phyloP scores from a whole-genome alignment of 2,888 invertebrate genomes.

The Mimumesa dahlbomi region DNA sequence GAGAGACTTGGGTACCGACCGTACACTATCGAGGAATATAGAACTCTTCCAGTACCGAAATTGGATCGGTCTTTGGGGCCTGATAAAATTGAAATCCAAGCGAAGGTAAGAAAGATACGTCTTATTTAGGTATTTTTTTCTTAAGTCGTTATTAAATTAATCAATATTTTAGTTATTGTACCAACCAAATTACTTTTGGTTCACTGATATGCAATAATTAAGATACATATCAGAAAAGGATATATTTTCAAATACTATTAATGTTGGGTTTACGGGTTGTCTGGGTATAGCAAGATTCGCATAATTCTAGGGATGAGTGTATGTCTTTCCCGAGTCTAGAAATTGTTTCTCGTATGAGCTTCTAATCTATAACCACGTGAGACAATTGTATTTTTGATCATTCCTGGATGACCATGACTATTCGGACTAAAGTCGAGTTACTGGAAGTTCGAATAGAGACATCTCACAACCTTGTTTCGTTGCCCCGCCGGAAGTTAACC shows the following conservation, averaged over 20 bases:
- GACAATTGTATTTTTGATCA: slow-evolving; percentile 22
- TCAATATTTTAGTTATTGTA: not conserved
- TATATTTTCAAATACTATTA: too few species aligned
- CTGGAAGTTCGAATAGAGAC: slow-evolving; percentile 40
- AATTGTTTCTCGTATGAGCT: too few species aligned
- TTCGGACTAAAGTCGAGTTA: slow-evolving; percentile 28
- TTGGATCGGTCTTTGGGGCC: slow-evolving; percentile 72
- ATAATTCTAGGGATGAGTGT: too few species aligned
- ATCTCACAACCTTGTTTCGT: slow-evolving; percentile 44
- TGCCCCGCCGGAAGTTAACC: slow-evolving; percentile 45
- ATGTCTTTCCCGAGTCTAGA: too few species aligned
- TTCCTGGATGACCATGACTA: slow-evolving; percentile 20
- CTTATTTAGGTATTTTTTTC: not conserved
- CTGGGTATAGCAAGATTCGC: too few species aligned
- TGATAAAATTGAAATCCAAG: slow-evolving; percentile 62
- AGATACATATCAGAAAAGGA: too few species aligned
- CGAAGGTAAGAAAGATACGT: slow-evolving; percentile 59
- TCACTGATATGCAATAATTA: too few species aligned
- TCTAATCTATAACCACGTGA: too few species aligned
- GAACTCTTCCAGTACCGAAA: slow-evolving; percentile 60
- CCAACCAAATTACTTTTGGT: too few species aligned
- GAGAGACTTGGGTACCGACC: slow-evolving; percentile 59
- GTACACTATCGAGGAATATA: slow-evolving; percentile 69
- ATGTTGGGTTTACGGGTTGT: too few species aligned
- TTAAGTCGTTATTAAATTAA: not conserved